Percentiles rank a stretch among this genome's conserved stretches.
These are phyloP conservation scores for Drosophila melanocephala DNA, from an alignment of 2,888 invertebrate genomes.

Conservation along the genomic window DNA sequence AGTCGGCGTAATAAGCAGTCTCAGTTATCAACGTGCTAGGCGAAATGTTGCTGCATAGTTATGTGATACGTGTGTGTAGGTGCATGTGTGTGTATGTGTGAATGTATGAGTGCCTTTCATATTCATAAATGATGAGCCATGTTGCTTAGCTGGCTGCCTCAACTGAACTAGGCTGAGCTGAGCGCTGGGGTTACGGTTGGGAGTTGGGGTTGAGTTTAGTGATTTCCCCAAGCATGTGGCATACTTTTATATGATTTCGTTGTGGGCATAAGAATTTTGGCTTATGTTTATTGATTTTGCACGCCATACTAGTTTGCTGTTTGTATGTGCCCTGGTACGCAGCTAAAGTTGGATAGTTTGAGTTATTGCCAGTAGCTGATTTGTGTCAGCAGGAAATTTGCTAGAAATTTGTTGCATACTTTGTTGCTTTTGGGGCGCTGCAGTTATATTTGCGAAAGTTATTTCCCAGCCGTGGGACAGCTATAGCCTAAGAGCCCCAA, in stretches of 20 bases:
- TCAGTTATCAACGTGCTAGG: slow-evolving; percentile 70
- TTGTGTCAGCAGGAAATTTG: slow-evolving; percentile 60
- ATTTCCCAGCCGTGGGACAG: slow-evolving; percentile 6
- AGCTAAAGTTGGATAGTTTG: slow-evolving; percentile 40
- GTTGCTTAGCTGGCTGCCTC: slow-evolving; percentile 31
- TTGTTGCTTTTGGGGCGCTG: slow-evolving; percentile 23
- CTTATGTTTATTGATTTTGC: slow-evolving; percentile 76
- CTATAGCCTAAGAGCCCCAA: background rate
- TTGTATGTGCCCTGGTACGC: background rate
- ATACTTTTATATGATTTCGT: slow-evolving; percentile 69
- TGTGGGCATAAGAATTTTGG: slow-evolving; percentile 65
- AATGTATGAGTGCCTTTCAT: slow-evolving; percentile 17
- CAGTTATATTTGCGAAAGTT: slow-evolving; percentile 4
- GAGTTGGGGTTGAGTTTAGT: slow-evolving; percentile 56
- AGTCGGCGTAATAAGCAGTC: slow-evolving; percentile 71
- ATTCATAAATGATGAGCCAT: slow-evolving; percentile 72
- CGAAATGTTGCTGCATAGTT: slow-evolving; percentile 40
- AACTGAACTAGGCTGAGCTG: slow-evolving; percentile 9
- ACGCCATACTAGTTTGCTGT: slow-evolving; percentile 9
- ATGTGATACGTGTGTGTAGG: slow-evolving; percentile 15
- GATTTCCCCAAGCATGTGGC: slow-evolving; percentile 79
- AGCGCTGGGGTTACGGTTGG: background rate
- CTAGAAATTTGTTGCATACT: slow-evolving; percentile 55
- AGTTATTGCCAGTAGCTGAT: slow-evolving; percentile 59
- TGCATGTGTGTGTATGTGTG: slow-evolving; percentile 10